phyloP scores from a whole-genome alignment of 2,888 invertebrate species.

The Xylophagus ater region DNA sequence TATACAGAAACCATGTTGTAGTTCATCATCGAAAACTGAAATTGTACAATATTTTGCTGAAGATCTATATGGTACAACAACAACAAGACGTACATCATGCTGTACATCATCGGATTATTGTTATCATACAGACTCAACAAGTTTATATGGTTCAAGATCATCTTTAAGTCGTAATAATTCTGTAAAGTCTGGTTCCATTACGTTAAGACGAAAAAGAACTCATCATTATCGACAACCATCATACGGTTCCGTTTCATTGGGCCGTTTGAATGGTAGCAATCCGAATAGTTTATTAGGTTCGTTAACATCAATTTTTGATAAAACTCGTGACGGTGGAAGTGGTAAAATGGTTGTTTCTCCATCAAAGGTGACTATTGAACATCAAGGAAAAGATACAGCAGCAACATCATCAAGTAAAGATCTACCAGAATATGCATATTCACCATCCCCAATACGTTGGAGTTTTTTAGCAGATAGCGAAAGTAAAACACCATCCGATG shows the following conservation, averaged over 20 bases:
- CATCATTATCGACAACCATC: conserved; percentile 32
- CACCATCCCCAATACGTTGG: conserved; percentile 40
- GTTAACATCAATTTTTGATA: conserved; percentile 35
- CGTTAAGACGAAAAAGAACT: conserved; percentile 24
- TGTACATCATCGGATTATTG: conserved; percentile 40
- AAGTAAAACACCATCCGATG: conserved; percentile 30
- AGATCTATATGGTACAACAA: conserved; percentile 33
- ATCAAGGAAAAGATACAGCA: conserved; percentile 31
- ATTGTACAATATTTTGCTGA: conserved; percentile 37
- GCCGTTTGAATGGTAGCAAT: conserved; percentile 33
- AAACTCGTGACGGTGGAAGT: conserved; percentile 28
- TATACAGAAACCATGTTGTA: conserved; percentile 27
- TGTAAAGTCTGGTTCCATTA: conserved; percentile 34
- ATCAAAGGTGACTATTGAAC: conserved; percentile 32
- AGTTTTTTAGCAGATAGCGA: conserved; percentile 35
- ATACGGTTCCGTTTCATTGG: conserved; percentile 34
- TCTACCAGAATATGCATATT: conserved; percentile 37
- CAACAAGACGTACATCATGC: conserved; percentile 33
- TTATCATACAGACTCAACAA: conserved; percentile 39
- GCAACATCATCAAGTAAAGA: conserved; percentile 22
- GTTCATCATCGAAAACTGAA: conserved; percentile 33
- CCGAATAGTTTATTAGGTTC: conserved; percentile 34
- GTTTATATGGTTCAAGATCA: conserved; percentile 36
- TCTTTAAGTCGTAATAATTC: conserved; percentile 38
- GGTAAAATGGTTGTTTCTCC: conserved; percentile 26